Conservation (phyloP, 64 coral and sea anemone species). For the Montipora foliosa region DNA sequence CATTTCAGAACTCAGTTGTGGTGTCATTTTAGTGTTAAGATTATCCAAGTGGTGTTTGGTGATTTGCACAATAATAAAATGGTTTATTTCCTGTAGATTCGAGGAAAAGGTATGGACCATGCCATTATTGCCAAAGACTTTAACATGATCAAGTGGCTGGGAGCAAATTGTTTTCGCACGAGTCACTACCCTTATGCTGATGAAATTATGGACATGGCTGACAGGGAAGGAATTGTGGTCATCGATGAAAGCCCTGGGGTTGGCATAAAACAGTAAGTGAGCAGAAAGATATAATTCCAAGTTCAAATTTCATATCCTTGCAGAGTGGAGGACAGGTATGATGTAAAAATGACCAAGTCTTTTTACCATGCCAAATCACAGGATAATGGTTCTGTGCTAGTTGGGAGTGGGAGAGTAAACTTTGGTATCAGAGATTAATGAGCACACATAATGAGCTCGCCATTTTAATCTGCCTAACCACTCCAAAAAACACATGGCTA, state of each 20-base stretch:
- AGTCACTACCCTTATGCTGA: slow-evolving; percentile 99
- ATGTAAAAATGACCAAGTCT: too few relatives aligned
- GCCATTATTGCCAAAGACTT: slow-evolving; percentile 94
- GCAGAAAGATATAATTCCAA: background rate
- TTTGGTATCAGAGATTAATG: too few relatives aligned
- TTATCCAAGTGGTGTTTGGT: too few relatives aligned
- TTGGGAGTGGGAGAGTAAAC: too few relatives aligned
- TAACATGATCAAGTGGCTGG: slow-evolving; percentile 93
- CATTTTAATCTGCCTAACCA: too few relatives aligned
- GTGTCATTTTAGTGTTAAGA: background rate
- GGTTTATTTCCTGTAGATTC: slow-evolving; percentile 65
- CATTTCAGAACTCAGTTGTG: background rate
- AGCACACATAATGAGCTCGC: too few relatives aligned
- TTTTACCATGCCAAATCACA: too few relatives aligned
- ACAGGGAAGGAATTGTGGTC: slow-evolving; percentile 92
- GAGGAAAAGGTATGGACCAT: slow-evolving; percentile 95
- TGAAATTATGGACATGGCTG: slow-evolving; percentile 99
- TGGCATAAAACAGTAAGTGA: slow-evolving; percentile 75
- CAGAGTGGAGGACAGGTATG: too few relatives aligned
- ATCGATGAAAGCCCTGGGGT: slow-evolving; percentile 97
- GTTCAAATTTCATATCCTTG: too few relatives aligned
- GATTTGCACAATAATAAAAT: too few relatives aligned
- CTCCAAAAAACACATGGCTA: too few relatives aligned
- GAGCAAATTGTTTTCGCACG: slow-evolving; percentile 91
- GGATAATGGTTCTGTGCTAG: too few relatives aligned